Percentiles rank a stretch among this genome's conserved stretches.
Conservation (phyloP, 2,113 vertebrate genomes). For the Gopherus flavomarginatus region DNA sequence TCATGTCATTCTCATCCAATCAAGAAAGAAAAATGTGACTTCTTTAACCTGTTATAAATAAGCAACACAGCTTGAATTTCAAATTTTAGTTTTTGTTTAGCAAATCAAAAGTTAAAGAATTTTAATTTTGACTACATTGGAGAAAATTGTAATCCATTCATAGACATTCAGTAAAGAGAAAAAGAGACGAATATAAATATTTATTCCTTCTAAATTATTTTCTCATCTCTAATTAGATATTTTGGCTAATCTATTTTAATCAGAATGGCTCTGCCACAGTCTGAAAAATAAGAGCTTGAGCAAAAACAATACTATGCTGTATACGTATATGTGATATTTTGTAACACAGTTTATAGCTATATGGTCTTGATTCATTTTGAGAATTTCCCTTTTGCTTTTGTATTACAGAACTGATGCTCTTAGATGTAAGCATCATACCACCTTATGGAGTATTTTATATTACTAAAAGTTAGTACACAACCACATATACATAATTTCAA, state of each 20-base stretch:
- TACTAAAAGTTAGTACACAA: slow-evolving; percentile 27
- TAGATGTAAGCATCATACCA: neutral
- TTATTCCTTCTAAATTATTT: neutral
- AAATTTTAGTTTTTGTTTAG: neutral
- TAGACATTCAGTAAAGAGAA: neutral
- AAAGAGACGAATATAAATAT: neutral
- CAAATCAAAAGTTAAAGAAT: neutral
- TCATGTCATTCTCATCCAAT: neutral
- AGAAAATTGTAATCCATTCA: neutral
- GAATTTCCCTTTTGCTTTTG: slow-evolving; percentile 34
- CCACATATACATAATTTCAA: slow-evolving; percentile 2
- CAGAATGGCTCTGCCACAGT: neutral
- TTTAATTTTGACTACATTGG: neutral
- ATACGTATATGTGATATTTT: neutral
- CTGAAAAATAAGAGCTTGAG: neutral
- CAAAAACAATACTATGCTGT: neutral
- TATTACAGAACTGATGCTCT: slow-evolving; percentile 30
- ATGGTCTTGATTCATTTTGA: neutral
- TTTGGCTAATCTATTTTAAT: neutral
- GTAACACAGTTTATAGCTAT: neutral
- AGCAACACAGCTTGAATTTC: neutral
- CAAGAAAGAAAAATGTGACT: neutral
- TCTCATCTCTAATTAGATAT: neutral
- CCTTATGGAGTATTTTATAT: neutral
- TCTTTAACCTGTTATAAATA: neutral